Conservation (phyloP, 2,113 vertebrate genomes). For the Cyanoramphus novaezelandiae region DNA sequence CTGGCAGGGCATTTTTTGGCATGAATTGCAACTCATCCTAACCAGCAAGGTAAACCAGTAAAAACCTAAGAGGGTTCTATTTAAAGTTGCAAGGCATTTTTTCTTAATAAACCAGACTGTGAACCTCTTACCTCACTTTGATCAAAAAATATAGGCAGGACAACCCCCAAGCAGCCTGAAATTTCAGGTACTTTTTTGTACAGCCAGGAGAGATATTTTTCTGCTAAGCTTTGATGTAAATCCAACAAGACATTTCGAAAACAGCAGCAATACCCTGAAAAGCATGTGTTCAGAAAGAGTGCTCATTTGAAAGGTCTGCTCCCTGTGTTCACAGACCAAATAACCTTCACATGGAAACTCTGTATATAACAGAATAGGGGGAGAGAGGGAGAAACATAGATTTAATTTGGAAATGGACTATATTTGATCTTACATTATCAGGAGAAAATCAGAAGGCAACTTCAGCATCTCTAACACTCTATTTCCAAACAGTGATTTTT, state of each 20-base stretch:
- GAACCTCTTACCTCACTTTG: not conserved
- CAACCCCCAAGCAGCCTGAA: not conserved
- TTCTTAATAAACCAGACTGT: not conserved
- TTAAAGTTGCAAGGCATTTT: not conserved
- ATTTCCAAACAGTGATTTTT: not conserved
- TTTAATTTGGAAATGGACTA: not conserved
- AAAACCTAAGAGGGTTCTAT: not conserved
- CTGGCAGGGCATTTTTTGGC: conserved; percentile 32
- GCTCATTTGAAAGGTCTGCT: not conserved
- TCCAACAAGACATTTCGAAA: not conserved
- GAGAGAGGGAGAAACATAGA: not conserved
- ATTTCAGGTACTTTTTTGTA: not conserved
- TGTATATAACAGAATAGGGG: not conserved
- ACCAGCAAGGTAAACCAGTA: not conserved
- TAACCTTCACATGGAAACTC: not conserved
- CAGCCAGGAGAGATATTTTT: not conserved
- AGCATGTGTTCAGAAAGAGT: not conserved
- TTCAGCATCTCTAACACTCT: not conserved
- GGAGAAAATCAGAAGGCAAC: not conserved
- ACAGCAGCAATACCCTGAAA: not conserved
- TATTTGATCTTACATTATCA: not conserved
- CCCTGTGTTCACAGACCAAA: not conserved
- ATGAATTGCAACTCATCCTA: not conserved
- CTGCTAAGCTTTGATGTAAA: not conserved
- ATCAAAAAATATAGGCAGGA: not conserved